Base-by-base conservation (phyloP, 2,888 invertebrate genomes). In the Drosophila nigricruria region DNA sequence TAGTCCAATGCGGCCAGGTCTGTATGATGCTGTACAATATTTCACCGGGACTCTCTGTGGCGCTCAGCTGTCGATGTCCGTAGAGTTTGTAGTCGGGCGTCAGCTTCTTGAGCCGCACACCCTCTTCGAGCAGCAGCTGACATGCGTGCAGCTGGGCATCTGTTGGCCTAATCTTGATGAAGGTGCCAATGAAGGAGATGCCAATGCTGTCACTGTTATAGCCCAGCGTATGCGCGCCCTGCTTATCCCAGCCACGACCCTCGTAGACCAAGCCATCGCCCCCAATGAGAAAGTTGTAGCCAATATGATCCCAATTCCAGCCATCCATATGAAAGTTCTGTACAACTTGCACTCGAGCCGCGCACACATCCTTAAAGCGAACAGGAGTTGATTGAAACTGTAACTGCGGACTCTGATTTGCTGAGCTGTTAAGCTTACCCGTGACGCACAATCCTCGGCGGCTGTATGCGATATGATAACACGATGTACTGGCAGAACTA, bases 241-340 rank as follows among this genome's bases (percentile, higher is more conserved):
- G 93, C 59, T 91, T 90, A 74, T 95, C 94, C 97, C 97, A 97
- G 0, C 96, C 96, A 8, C 96, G 94, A 0, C 96, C 97, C 77
- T 94, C 94, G 90, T 96, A 97, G 0, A 95, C 95, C 0, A 94
- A 93, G 0, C 96, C 97, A 83, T 97, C 96, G 14, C 96, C 96
- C 0, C 96, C 97, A 1, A 97, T 94, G 6, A 97, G 91, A 82
- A 96, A 97, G 91, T 96, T 97, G 91, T 97, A 97, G 0, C 93
- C 96, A 45, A 96, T 96, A 89, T 97, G 96, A 68, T 92, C 93
- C 95, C 95, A 96, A 0, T 92, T 78, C 49, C 90, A 91, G 52
- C 94, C 93, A 69, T 96, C 95, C 67, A 96, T 95, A 91, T 97
- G 96, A 82, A 94, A 96, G 38, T 91, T 93, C 91, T 96, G 96